Percentiles rank a stretch among this genome's conserved stretches.
Conservation (phyloP, 1,140 invertebrate genomes). For the Copidosoma floridanum region DNA sequence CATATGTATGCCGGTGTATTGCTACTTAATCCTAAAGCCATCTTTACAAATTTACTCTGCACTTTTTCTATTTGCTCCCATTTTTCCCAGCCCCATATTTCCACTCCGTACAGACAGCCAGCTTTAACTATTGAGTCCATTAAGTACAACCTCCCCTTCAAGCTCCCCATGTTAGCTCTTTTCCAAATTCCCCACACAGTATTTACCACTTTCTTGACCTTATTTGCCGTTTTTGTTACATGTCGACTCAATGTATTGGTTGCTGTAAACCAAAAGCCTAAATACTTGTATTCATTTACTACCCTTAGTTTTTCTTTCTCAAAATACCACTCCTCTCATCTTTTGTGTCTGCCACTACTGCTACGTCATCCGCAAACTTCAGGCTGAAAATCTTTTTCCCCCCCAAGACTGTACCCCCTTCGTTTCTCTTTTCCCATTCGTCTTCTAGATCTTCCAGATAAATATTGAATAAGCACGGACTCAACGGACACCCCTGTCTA, state of each 20-base stretch:
- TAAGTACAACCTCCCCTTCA: neutral
- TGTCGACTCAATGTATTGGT: neutral
- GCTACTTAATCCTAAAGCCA: neutral
- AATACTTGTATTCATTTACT: constrained; percentile 1
- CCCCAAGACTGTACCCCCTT: constrained; percentile 3
- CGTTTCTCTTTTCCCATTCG: no score
- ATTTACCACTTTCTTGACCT: no score
- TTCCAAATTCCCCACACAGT: neutral
- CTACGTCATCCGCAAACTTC: constrained; percentile 14
- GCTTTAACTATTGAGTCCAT: neutral
- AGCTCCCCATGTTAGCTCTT: neutral
- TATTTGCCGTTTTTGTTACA: neutral
- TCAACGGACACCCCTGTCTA: constrained; percentile 23
- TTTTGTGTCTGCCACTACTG: neutral
- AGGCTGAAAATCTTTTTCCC: constrained; percentile 6
- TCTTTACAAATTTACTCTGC: no score
- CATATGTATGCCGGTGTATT: constrained; percentile 6
- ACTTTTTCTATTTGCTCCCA: no score
- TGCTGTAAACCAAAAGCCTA: constrained; percentile 3
- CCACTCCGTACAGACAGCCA: neutral
- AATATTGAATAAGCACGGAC: constrained; percentile 19
- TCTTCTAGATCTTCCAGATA: constrained; percentile 18
- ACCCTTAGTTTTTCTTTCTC: neutral
- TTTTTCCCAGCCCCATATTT: no score
- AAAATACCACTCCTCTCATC: neutral